Conservation (phyloP, 2,113 vertebrate genomes). For the Ceuthmochares aereus region DNA sequence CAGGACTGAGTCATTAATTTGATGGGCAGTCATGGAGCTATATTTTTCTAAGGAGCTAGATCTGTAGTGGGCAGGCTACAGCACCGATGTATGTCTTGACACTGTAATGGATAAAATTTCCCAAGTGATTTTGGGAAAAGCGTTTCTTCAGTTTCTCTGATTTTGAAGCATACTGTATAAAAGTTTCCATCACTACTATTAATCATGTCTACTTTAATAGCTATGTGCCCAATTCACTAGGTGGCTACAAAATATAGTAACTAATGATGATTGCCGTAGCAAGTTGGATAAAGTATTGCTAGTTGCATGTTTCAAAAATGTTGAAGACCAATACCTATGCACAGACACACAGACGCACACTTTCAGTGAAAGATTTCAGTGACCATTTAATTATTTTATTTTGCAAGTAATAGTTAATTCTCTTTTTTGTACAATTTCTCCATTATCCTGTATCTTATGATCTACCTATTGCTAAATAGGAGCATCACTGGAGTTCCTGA, state of each 20-base stretch:
- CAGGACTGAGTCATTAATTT: not conserved
- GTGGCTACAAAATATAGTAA: not conserved
- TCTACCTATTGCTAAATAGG: not conserved
- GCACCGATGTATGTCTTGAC: not conserved
- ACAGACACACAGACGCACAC: not conserved
- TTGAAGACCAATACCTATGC: not conserved
- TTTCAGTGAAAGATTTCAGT: not conserved
- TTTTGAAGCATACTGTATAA: not conserved
- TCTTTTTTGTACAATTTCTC: not conserved
- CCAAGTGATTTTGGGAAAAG: not conserved
- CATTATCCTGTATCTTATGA: not conserved
- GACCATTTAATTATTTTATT: not conserved
- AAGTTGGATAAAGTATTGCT: not conserved
- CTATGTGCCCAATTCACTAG: not conserved
- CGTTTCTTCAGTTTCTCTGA: not conserved
- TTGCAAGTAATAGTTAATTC: not conserved
- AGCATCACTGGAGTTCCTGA: not conserved
- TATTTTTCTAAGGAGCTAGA: not conserved
- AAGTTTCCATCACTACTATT: not conserved
- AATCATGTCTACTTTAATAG: not conserved
- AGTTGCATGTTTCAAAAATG: not conserved
- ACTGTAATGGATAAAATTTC: not conserved
- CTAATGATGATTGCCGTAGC: not conserved
- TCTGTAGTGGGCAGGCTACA: not conserved
- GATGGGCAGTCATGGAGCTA: not conserved